Evolutionary conservation across 2,797 vertebrate genomes (phyloP), one percentile per base, ranked within the genome.

Genomic region (Tinamus major): DNA sequence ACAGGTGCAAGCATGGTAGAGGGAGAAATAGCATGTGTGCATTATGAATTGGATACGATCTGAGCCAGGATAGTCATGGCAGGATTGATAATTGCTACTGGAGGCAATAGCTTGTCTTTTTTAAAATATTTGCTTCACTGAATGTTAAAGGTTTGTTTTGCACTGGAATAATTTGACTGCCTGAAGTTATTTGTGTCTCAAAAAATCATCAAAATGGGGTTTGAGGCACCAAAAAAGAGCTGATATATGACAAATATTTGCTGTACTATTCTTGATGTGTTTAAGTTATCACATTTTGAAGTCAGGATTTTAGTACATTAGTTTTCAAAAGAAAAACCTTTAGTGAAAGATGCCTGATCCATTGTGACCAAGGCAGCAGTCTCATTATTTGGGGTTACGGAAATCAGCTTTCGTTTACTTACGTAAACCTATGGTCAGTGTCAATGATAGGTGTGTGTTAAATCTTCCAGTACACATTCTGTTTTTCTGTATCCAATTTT

Each of bases 51-150:
- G 71, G 39, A 2, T 81, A 46, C 68, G 78, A 91, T 93, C 83
- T 91, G 68, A 94, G 61, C 31, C 64, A 71, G 46, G 70, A 74
- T 82, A 85, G 68, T 84, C 87, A 41, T 55, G 87, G 78, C 80
- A 93, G 82, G 71, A 42, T 56, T 94, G 61, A 23, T 94, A 92
- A 95, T 93, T 96, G 85, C 87, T 92, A n/a, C 94, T 85, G 78
- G 71, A 95, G 95, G 93, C 87, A 85, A 68, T 71, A 84, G 87
- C 67, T 80, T 68, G 29, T 49, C 86, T 3, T 80, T 90, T 80
- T 89, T 84, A 79, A 89, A 49, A 49, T 91, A 86, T 87, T 91
- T 95, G 71, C 78, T 92, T 94, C 76, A 70, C 70, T 95, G 85
- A 33, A 88, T 90, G 80, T 82, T 95, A 74, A 90, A 89, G 67